phyloP scores from a whole-genome alignment of 2,113 vertebrate species.

The Alligator sinensis region DNA sequence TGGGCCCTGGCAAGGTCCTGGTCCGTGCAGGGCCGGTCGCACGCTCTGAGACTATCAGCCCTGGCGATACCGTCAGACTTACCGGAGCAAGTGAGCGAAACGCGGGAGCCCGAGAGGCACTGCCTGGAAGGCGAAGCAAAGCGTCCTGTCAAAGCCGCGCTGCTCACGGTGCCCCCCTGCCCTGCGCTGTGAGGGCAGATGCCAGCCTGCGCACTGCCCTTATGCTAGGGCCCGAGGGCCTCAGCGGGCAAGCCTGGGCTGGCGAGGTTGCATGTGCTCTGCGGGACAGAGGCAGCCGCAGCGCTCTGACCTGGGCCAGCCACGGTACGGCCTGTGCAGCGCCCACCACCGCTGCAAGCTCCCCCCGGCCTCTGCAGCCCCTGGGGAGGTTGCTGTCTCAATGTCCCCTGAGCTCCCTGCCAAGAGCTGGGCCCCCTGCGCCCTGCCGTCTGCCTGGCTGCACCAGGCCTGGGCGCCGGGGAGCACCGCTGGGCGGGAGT shows the following conservation, averaged over 20 bases:
- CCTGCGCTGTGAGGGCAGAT: rapidly evolving
- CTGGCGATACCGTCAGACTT: constrained; percentile 1
- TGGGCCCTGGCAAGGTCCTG: not conserved
- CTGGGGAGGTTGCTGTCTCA: not conserved
- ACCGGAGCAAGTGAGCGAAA: constrained; percentile 76
- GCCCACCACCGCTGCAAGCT: not conserved
- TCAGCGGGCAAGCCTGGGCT: not conserved
- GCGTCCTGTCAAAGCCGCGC: not conserved
- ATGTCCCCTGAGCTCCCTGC: not conserved
- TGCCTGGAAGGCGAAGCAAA: constrained; percentile 57
- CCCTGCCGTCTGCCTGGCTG: not conserved
- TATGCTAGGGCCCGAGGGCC: not conserved
- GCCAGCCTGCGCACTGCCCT: too few species aligned
- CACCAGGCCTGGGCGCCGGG: not conserved
- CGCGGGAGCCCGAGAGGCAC: constrained; percentile 65
- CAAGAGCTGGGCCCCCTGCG: not conserved
- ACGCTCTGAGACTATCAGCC: too few species aligned
- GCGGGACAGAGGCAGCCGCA: not conserved
- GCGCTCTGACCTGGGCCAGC: not conserved
- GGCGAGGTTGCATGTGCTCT: not conserved
- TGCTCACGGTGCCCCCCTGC: not conserved
- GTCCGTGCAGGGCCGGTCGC: not conserved
- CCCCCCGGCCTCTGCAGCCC: too few species aligned
- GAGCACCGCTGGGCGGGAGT: too few species aligned
- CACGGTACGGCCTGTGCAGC: not conserved